These are phyloP conservation scores for Pammene aurita DNA, from an alignment of 2,888 invertebrate species.

Conservation along the genomic window DNA sequence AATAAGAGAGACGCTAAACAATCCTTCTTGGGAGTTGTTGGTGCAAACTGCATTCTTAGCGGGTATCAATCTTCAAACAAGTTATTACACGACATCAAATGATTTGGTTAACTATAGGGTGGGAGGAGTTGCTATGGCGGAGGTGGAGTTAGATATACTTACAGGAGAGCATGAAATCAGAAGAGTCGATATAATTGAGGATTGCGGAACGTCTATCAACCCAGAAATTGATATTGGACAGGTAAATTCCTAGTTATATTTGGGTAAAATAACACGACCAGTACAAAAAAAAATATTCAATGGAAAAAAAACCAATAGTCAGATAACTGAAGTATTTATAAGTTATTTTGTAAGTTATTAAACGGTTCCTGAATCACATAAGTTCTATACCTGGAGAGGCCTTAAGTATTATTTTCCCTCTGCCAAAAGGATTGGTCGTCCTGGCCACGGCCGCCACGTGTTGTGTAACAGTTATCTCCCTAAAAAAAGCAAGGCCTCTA, in stretches of 20 bases:
- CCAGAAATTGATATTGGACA: slow-evolving; percentile 84
- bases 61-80: slow-evolving; percentile 54
- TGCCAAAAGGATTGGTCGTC: too few relatives aligned
- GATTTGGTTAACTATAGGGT: slow-evolving; percentile 68
- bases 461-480: too few relatives aligned
- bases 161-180: slow-evolving; percentile 83
- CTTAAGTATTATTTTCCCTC: too few relatives aligned
- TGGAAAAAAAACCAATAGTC: too few relatives aligned
- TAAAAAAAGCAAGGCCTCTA: too few relatives aligned
- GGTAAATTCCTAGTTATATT: slow-evolving; percentile 43
- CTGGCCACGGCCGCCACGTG: too few relatives aligned
- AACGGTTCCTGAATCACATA: too few relatives aligned
- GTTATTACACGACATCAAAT: slow-evolving; percentile 49
- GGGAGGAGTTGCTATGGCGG: slow-evolving; percentile 80
- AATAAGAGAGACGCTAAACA: slow-evolving; percentile 53
- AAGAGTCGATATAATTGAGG: slow-evolving; percentile 83
- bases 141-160: slow-evolving; percentile 85
- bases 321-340: too few relatives aligned
- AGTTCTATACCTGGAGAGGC: too few relatives aligned
- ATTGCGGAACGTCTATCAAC: slow-evolving; percentile 82
- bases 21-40: slow-evolving; percentile 60
- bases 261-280: too few relatives aligned
- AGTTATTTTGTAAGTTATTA: too few relatives aligned
- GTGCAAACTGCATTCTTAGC: slow-evolving; percentile 48
- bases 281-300: too few relatives aligned